phyloP scores from a whole-genome alignment of 2,888 invertebrate genomes.

The Andricus curvator region DNA sequence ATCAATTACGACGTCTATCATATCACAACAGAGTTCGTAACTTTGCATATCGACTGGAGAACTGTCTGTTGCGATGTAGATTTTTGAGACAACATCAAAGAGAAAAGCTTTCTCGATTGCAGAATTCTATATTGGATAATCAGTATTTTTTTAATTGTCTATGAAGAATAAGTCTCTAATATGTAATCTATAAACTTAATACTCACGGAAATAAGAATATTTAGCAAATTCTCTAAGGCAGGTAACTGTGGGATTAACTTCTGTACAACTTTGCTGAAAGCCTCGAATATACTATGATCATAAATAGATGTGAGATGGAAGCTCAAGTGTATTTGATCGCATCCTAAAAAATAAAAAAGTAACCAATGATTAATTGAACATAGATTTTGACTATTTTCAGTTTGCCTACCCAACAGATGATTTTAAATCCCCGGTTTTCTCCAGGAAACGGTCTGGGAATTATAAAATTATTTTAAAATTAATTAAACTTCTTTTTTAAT shows the following conservation, averaged over 20 bases:
- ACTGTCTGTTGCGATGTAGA: conserved; percentile 99
- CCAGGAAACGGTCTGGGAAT: too few relatives aligned
- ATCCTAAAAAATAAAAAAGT: conserved; percentile 77
- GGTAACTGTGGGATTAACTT: conserved; percentile 98
- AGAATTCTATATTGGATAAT: conserved; percentile 89
- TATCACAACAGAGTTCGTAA: conserved; percentile 99
- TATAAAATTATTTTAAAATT: too few relatives aligned
- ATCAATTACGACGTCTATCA: conserved; percentile 99
- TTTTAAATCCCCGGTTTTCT: too few relatives aligned
- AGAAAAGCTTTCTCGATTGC: conserved; percentile 99
- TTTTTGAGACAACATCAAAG: conserved; percentile 99
- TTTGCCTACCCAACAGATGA: too few relatives aligned
- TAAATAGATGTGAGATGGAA: conserved; percentile 99
- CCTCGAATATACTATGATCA: conserved; percentile 99
- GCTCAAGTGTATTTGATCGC: conserved; percentile 92
- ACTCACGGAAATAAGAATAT: conserved; percentile 97
- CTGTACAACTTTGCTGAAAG: conserved; percentile 99
- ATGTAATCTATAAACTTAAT: conserved; percentile 10
- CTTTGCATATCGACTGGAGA: conserved; percentile 99
- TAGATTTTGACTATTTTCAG: neutral
- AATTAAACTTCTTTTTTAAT: too few relatives aligned
- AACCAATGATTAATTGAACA: neutral
- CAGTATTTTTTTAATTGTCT: neutral
- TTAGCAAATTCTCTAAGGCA: conserved; percentile 97
- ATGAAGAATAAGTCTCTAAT: neutral